These are phyloP conservation scores for Poecilus cupreus DNA, from an alignment of 2,888 invertebrate genomes.

Conservation along the genomic window DNA sequence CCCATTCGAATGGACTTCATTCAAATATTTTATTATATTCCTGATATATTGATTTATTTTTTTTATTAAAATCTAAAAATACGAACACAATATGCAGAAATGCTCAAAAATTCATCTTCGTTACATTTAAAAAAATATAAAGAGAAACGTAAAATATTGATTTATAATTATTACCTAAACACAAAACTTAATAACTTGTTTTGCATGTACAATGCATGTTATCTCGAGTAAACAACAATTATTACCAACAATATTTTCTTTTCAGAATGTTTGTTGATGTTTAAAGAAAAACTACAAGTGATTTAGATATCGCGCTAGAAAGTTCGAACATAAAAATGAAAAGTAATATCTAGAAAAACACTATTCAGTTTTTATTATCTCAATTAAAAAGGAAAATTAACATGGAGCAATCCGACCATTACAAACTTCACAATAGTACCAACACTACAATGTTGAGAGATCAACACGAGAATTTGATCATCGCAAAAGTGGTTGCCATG, in stretches of 20 bases:
- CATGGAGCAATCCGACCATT: conserved; percentile 40
- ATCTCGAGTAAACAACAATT: conserved; percentile 6
- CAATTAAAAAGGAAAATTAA: background rate
- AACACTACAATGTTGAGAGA: conserved; percentile 40
- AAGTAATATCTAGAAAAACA: conserved; percentile 23
- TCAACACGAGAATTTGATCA: conserved; percentile 66
- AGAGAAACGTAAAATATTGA: background rate
- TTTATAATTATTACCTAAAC: background rate
- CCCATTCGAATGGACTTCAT: background rate
- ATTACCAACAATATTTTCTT: background rate
- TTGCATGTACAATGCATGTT: background rate
- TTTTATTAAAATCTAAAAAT: background rate
- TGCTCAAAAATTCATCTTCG: background rate
- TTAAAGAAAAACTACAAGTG: background rate
- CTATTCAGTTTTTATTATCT: conserved; percentile 14
- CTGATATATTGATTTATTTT: background rate
- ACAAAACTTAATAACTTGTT: conserved; percentile 2
- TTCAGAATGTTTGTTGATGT: conserved; percentile 9
- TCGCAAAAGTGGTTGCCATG: conserved; percentile 78
- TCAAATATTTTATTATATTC: background rate
- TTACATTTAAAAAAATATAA: background rate
- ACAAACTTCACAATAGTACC: conserved; percentile 39
- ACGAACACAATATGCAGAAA: background rate
- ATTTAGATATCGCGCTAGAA: background rate
- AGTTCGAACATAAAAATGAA: conserved; percentile 9